Evolutionary conservation across 2,888 invertebrate species (phyloP), one percentile per base, ranked within the genome.

Genomic region (Tenthredo scrophulariae): DNA sequence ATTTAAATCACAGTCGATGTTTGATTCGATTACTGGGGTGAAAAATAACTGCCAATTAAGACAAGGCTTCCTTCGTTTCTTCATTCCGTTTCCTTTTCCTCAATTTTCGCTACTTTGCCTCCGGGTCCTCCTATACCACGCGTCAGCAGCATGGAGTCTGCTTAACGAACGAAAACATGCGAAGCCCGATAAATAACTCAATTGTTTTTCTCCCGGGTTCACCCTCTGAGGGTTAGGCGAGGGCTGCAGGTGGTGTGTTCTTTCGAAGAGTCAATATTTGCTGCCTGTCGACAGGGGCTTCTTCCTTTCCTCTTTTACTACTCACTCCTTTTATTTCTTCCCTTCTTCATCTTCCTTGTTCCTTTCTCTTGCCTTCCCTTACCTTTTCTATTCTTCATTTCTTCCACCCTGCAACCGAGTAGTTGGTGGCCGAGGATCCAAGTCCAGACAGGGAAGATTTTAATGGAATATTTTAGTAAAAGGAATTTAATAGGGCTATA

Each of bases 211-310:
- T 43, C 83, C 50, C 67, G 83, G 70, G 18, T 80, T 40, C 26
- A 80, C 62, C 77, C 40, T 80, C 50, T 13, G 40, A 62, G 26
- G 65, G 13, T 15, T 22, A 62, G 83, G n/a, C 18, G 65, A 80
- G 67, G 65, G 67, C 18, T 83, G 43, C 65, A 83, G 83, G 70
- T 83, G 67, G 46, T 70, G 83, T 83, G 83, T 83, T 83, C 83
- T 83, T 83, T 83, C 83, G 83, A 83, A 83, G 67, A 83, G 83
- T 83, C 83, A 83, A 83, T 83, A 83, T 83, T 83, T 83, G 83
- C 83, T 26, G 80, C 86, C 84, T 84, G 85, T 86, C 86, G 67
- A 84, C 85, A 80, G 74, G 84, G 82, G 67, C 79, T 82, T 77
- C 83, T 50, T 65, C 43, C 80, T 82, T 74, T 58, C 46, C 54